phyloP scores from a whole-genome alignment of 2,797 vertebrate genomes.

The Pygocentrus nattereri region DNA sequence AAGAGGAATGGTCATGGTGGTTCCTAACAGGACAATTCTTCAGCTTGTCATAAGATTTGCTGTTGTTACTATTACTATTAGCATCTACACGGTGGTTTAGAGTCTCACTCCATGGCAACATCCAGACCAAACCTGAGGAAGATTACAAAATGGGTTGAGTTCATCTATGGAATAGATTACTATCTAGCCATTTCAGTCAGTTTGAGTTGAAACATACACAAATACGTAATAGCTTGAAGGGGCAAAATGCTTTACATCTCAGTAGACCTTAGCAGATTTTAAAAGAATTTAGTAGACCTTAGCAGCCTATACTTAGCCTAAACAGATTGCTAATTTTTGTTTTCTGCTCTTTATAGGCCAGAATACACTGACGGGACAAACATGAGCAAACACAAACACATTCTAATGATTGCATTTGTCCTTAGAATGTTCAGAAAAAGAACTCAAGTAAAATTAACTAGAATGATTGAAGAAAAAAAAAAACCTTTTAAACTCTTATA shows the following conservation, averaged over 20 bases:
- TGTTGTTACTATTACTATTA: slow-evolving; percentile 58
- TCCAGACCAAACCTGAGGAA: slow-evolving; percentile 87
- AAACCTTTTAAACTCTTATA: too few relatives aligned
- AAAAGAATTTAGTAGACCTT: not conserved
- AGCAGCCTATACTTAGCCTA: not conserved
- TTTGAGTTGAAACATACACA: not conserved
- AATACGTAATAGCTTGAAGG: not conserved
- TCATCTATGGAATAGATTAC: not conserved
- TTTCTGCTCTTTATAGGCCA: too few relatives aligned
- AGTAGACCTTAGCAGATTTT: too few relatives aligned
- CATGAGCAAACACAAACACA: too few relatives aligned
- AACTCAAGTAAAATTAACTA: too few relatives aligned
- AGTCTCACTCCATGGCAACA: slow-evolving; percentile 85
- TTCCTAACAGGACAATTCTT: slow-evolving; percentile 67
- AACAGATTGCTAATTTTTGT: too few relatives aligned
- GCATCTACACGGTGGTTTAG: slow-evolving; percentile 54
- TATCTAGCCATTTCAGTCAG: not conserved
- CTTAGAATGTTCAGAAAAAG: too few relatives aligned
- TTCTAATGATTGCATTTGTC: too few relatives aligned
- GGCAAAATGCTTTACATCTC: not conserved
- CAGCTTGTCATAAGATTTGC: slow-evolving; percentile 53
- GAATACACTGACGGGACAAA: too few relatives aligned
- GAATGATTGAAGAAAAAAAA: too few relatives aligned
- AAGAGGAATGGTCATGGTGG: not conserved
- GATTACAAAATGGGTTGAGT: not conserved